Base-by-base conservation (phyloP, 2,888 invertebrate genomes). In the Cantharis nigra region DNA sequence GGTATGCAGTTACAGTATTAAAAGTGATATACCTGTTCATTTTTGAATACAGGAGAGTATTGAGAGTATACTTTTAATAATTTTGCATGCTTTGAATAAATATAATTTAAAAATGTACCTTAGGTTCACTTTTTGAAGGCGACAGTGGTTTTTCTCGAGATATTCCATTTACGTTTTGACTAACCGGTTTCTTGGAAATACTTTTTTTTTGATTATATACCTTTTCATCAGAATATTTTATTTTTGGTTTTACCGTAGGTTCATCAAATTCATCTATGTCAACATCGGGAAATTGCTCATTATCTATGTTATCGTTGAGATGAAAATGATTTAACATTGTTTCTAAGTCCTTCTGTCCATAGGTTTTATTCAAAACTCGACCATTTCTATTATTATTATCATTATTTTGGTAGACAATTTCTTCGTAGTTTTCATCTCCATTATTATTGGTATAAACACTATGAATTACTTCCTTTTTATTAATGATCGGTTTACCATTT, bases 221-320 rank as follows among this genome's bases (percentile, higher is more conserved):
- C 80, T 88, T 87, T 49, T 89, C 89, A 9, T 89, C 89, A 3
- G 89, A 86, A 80, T 88, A 90, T 14, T 89, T 85, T 76, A 89
- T 82, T 82, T 88, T 89, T 76, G 85, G 83, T 76, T 82, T 82
- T 79, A 85, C 79, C 80, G 85, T 70, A 80, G 84, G 72, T 26
- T 84, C 83, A 26, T 85, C 84, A 80, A 82, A 81, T 80, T 89
- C 85, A 71, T 85, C 86, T 73, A 88, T 87, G 26, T 87, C 86
- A 16, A 87, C 85, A 65, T 88, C 87, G 3, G 90, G 89, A 84
- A 90, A 87, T 80, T 88, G 86, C 78, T 90, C 90, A 80, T 88
- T 87, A 72, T 90, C 90, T 76, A 89, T 83, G 80, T 86, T 87
- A 76, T 88, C 89, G 74, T 85, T 84, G 18, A 88, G 81, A 71